Evolutionary conservation across 2,888 invertebrate genomes (phyloP), one percentile per base, ranked within the genome.

Genomic region (Dione vanillae): DNA sequence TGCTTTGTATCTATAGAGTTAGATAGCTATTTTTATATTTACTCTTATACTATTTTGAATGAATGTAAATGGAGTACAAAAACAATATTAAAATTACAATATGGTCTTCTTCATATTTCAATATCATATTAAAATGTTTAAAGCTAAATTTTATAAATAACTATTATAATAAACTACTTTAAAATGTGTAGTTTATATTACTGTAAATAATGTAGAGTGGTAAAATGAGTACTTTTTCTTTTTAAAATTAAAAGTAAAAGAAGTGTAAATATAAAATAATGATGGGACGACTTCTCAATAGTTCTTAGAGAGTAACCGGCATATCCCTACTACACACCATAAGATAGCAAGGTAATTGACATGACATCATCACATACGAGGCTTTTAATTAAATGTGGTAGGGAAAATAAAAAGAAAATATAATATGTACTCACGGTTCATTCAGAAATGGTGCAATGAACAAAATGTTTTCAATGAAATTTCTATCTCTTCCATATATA

Each of bases 381-480:
- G 61, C 61, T 43, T 49, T 49, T 20, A 14, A 16, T 10, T 19
- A 47, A 14, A 3, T 40, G 2, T 59, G 12, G 45, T 16, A 47
- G 16, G 37, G 10, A 37, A 37, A 19, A 49, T 11, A 37, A 19
- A 12, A 35, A 19, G 1, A 19, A 47, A 14, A 19, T 14, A 64
- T 16, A 12, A 49, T 64, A 16, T 47, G 49, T 86, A 97, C 97
- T 97, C 94, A 97, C 97, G 97, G 96, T 90, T 97, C 96, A 82
- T 95, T 94, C 71, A 97, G 92, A 76, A 96, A 94, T 43, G 97
- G 96, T 74, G 97, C 95, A 79, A 97, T 96, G 88, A 97, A 97
- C 78, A 96, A 94, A 71, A 97, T 94, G 76, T 96, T 96, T 81
- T 97, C 95, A 77, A 97, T 94, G 88, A 97, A 97, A 79, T 94